phyloP scores from a whole-genome alignment of 2,797 vertebrate genomes.

The Bovichtus variegatus region DNA sequence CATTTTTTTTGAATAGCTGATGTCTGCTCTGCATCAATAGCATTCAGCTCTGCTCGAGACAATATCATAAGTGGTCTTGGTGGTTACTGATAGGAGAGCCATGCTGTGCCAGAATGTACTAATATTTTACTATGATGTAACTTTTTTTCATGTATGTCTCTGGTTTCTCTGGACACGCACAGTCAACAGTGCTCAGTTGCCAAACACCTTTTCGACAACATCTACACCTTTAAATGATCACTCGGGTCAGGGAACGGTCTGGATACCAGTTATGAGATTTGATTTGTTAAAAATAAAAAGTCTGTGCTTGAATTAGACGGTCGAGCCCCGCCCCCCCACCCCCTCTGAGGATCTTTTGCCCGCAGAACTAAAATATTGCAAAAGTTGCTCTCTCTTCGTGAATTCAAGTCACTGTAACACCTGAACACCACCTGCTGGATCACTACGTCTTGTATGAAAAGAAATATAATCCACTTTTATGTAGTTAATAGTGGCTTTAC shows the following conservation, averaged over 20 bases:
- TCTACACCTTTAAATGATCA: background rate
- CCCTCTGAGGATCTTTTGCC: too few species aligned
- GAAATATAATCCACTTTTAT: background rate
- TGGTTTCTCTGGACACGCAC: background rate
- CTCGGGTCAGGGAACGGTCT: background rate
- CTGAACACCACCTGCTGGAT: background rate
- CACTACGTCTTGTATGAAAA: background rate
- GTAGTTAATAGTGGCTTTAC: background rate
- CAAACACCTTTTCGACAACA: background rate
- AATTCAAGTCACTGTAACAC: too few species aligned
- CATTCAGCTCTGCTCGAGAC: background rate
- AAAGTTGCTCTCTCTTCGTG: accelerated
- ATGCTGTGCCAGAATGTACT: background rate
- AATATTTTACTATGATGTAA: background rate
- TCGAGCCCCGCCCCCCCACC: too few species aligned
- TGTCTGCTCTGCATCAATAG: background rate
- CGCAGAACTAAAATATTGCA: too few species aligned
- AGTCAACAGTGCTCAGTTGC: background rate
- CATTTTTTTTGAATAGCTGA: too few species aligned
- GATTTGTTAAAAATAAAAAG: background rate
- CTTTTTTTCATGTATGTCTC: background rate
- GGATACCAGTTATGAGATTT: background rate
- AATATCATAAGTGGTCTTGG: background rate
- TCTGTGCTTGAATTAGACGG: too few species aligned
- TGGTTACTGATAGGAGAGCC: background rate